Conservation (phyloP, 92 coral and sea anemone species). For the Epizoanthus ramosus region DNA sequence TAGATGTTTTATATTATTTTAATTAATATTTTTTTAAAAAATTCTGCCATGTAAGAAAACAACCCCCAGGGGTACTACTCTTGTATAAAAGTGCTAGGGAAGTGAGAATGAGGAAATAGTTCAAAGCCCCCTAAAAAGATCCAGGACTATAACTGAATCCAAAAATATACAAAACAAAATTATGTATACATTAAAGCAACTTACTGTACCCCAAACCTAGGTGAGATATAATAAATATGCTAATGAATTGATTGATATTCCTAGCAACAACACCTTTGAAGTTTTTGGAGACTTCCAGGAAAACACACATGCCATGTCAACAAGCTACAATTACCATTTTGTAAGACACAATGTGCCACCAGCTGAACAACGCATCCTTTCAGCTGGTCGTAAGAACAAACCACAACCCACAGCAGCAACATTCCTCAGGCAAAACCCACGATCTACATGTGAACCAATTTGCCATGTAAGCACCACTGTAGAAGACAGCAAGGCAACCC, state of each 20-base stretch:
- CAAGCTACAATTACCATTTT: conserved; percentile 83
- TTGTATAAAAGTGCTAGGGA: too few relatives aligned
- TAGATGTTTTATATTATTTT: too few relatives aligned
- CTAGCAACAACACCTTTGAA: conserved; percentile 79
- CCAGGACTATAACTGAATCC: too few relatives aligned
- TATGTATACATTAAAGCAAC: too few relatives aligned
- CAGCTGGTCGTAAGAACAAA: conserved; percentile 87
- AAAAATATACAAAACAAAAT: too few relatives aligned
- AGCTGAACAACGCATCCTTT: conserved; percentile 61
- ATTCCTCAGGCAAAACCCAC: conserved; percentile 87
- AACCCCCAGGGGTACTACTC: too few relatives aligned
- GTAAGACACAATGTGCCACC: conserved; percentile 79
- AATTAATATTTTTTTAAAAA: too few relatives aligned
- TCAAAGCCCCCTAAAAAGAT: too few relatives aligned
- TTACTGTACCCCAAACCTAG: too few relatives aligned
- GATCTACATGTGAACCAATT: conserved; percentile 92
- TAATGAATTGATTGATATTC: conserved; percentile 17
- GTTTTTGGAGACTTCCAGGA: conserved; percentile 79
- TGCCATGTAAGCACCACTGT: conserved; percentile 80
- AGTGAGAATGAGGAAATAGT: too few relatives aligned
- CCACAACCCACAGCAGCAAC: conserved; percentile 94
- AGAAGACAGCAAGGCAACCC: conserved; percentile 43
- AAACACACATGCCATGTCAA: conserved; percentile 34
- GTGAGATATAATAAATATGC: not conserved
- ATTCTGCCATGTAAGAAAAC: too few relatives aligned